A percentile compares a stretch with the other conserved stretches of the same genome.
Evolutionary conservation across 2,113 vertebrate genomes (phyloP).

Genomic region (Anhinga anhinga): DNA sequence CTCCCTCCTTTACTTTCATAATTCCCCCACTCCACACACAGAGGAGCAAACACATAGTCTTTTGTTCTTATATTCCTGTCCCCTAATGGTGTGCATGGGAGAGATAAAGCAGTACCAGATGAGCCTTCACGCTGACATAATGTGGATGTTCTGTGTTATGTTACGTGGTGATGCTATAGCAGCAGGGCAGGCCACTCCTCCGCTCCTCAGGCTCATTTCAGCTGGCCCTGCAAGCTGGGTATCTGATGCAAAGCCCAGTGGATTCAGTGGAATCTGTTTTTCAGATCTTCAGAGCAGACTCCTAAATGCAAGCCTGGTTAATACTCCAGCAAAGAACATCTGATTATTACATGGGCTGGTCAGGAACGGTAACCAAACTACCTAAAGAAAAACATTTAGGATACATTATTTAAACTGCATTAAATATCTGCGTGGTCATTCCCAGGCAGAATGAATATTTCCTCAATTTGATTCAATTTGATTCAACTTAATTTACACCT

Average conservation of each 20-base stretch:
- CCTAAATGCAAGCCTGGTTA: background rate
- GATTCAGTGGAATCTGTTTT: background rate
- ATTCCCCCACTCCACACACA: rapidly evolving
- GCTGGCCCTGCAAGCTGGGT: background rate
- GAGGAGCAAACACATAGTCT: background rate
- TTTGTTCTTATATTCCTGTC: background rate
- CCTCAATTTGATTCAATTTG: background rate
- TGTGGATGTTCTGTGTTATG: background rate
- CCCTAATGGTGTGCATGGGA: background rate
- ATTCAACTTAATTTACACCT: conserved; percentile 37
- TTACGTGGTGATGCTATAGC: background rate
- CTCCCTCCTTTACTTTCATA: background rate
- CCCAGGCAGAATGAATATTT: conserved; percentile 24
- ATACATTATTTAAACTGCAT: conserved; percentile 9
- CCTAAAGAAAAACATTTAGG: conserved; percentile 17
- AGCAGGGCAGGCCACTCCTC: background rate
- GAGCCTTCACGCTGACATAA: background rate
- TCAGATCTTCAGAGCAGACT: background rate
- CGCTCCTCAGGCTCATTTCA: rapidly evolving
- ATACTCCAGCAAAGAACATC: background rate
- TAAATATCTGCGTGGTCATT: background rate
- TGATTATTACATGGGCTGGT: background rate
- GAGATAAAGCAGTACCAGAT: background rate
- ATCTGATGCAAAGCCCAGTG: background rate
- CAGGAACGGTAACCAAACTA: conserved; percentile 5